A percentile compares a stretch with the other conserved stretches of the same genome.
phyloP scores from a whole-genome alignment of 2,797 vertebrate genomes.

The Arctocebus calabarensis region DNA sequence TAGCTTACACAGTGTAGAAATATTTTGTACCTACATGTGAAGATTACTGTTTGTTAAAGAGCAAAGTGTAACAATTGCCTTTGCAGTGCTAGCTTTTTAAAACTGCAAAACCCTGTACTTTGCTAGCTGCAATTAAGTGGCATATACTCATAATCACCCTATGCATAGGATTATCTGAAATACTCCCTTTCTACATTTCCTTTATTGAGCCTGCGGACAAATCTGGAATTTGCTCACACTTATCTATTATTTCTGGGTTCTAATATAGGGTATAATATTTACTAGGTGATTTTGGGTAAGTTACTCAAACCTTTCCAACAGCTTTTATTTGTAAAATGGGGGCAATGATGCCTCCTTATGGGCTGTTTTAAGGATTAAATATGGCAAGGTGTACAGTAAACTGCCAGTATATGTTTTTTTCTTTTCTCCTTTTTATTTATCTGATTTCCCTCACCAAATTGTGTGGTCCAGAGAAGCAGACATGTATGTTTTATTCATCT shows the following conservation, averaged over 20 bases:
- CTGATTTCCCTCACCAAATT: neutral
- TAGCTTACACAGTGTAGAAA: neutral
- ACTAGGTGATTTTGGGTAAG: neutral
- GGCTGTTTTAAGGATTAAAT: neutral
- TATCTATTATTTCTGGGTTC: neutral
- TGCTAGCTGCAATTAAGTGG: neutral
- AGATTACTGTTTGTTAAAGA: neutral
- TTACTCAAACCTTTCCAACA: neutral
- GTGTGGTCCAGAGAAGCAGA: neutral
- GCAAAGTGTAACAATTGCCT: neutral
- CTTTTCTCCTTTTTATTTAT: neutral
- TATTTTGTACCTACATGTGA: neutral
- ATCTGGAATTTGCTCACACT: neutral
- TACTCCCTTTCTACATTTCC: neutral
- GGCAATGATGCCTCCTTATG: neutral
- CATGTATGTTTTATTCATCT: neutral
- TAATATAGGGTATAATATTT: neutral
- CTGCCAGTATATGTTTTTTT: neutral
- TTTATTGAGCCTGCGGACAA: neutral
- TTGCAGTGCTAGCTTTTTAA: neutral
- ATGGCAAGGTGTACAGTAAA: neutral
- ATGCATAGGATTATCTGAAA: neutral
- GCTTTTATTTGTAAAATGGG: neutral
- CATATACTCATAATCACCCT: neutral
- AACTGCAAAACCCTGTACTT: neutral